Evolutionary conservation across 2,888 invertebrate species (phyloP).

Genomic region (Lomographa bimaculata): DNA sequence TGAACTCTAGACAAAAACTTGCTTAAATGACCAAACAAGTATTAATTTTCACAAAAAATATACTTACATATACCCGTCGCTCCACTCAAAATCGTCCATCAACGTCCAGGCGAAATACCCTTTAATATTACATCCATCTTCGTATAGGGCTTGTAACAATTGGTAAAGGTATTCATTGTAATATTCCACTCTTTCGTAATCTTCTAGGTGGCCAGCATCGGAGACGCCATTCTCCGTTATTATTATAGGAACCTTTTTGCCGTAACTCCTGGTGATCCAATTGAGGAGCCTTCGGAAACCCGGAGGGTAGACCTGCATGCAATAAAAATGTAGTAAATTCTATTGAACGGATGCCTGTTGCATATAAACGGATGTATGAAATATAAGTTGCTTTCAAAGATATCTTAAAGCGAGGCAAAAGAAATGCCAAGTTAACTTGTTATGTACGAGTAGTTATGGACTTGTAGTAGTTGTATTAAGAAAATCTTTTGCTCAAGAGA

Average conservation of each 20-base stretch:
- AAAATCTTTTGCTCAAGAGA: too few relatives aligned
- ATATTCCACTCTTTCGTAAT: conserved; percentile 78
- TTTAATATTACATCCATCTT: conserved; percentile 68
- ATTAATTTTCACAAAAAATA: background rate
- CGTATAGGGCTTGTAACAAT: conserved; percentile 59
- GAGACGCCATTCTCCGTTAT: conserved; percentile 85
- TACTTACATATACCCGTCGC: conserved; percentile 62
- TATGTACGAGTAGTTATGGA: too few relatives aligned
- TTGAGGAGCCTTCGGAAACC: conserved; percentile 85
- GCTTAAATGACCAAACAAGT: too few relatives aligned
- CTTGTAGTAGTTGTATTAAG: too few relatives aligned
- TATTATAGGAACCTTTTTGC: conserved; percentile 79
- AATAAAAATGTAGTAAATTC: conserved; percentile 28
- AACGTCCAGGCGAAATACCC: conserved; percentile 85
- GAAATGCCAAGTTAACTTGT: too few relatives aligned
- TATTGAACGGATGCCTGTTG: conserved; percentile 19
- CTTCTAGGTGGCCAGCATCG: conserved; percentile 66
- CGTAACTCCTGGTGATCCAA: conserved; percentile 85
- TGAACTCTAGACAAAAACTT: too few relatives aligned
- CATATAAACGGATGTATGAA: conserved; percentile 16
- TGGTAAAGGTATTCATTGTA: conserved; percentile 74
- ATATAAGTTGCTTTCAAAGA: too few relatives aligned
- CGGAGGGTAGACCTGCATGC: conserved; percentile 81
- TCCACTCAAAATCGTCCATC: conserved; percentile 86
- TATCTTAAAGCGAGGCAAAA: background rate